A percentile compares a stretch with the other conserved stretches of the same genome.
Conservation (phyloP, 2,888 invertebrate species). For the Amphiduros pacificus region DNA sequence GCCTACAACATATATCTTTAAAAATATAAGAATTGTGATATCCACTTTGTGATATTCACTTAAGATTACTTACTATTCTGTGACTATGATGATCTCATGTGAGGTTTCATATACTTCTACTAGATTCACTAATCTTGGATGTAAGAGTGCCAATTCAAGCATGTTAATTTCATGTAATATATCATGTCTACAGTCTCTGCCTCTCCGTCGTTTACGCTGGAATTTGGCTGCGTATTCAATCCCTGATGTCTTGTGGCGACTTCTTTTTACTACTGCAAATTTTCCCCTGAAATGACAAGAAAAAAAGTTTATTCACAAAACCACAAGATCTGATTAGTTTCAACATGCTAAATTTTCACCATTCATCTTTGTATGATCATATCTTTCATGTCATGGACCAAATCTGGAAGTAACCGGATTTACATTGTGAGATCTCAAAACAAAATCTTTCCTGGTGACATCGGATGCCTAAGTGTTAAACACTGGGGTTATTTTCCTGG, state of each 20-base stretch:
- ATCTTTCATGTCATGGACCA: too few species aligned
- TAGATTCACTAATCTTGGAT: conserved; percentile 81
- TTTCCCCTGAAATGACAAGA: conserved; percentile 83
- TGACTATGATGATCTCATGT: conserved; percentile 76
- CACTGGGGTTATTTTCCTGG: too few species aligned
- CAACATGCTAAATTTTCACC: too few species aligned
- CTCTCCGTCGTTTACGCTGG: conserved; percentile 77
- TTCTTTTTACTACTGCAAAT: conserved; percentile 92
- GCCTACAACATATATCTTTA: too few species aligned
- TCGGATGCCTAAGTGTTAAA: too few species aligned
- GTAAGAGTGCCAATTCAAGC: conserved; percentile 78
- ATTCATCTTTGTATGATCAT: too few species aligned
- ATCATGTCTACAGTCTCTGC: conserved; percentile 78
- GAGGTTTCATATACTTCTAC: conserved; percentile 82
- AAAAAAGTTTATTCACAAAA: neutral
- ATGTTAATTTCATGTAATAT: conserved; percentile 93
- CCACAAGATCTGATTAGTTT: too few species aligned
- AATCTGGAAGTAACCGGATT: too few species aligned
- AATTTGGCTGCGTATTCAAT: conserved; percentile 95
- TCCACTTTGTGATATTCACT: too few species aligned
- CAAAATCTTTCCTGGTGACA: too few species aligned
- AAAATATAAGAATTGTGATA: too few species aligned
- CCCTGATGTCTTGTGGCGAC: conserved; percentile 82
- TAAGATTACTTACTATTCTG: conserved; percentile 84
- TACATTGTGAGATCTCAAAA: too few species aligned